Evolutionary conservation across 2,113 vertebrate genomes (phyloP).

Genomic region (Meriones unguiculatus): DNA sequence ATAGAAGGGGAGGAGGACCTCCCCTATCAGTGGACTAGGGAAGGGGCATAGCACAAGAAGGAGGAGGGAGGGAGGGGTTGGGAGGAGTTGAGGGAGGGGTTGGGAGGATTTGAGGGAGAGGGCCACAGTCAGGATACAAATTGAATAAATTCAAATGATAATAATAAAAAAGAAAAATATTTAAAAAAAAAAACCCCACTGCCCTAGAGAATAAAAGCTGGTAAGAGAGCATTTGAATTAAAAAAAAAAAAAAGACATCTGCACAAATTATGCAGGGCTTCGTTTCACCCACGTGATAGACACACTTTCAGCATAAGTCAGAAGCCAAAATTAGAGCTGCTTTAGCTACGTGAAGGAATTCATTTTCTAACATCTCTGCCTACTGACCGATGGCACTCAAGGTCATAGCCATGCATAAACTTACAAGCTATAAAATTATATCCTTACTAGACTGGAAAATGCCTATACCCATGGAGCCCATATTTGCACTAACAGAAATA

Average conservation of each 20-base stretch:
- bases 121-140: too few relatives aligned
- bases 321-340: background rate
- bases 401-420: background rate
- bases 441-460: background rate
- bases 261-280: background rate
- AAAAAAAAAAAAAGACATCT: background rate
- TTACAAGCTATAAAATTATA: background rate
- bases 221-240: too few relatives aligned
- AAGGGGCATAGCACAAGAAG: too few relatives aligned
- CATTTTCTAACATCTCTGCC: slow-evolving; percentile 9
- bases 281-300: background rate
- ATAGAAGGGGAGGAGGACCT: too few relatives aligned
- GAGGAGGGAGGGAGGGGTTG: too few relatives aligned
- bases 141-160: too few relatives aligned
- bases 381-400: background rate
- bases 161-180: too few relatives aligned
- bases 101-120: too few relatives aligned
- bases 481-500: background rate
- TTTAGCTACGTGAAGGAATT: background rate
- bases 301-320: background rate
- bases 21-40: too few relatives aligned
- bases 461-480: background rate
- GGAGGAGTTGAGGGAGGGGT: too few relatives aligned
- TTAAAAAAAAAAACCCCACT: too few relatives aligned
- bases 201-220: too few relatives aligned